Evolutionary conservation across 2,888 invertebrate species (phyloP).

Genomic region (Timema cristinae): DNA sequence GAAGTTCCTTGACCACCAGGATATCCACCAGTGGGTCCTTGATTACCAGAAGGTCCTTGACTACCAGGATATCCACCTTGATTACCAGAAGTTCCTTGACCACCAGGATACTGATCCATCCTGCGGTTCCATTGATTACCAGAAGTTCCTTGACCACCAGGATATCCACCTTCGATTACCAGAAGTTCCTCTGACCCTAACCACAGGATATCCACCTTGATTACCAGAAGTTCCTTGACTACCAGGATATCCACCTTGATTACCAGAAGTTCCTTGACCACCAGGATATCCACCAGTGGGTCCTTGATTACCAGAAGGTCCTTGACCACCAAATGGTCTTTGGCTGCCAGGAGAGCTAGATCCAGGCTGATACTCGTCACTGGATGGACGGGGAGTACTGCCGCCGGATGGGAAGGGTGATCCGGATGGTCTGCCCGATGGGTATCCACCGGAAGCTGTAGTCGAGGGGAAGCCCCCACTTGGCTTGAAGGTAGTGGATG

Average conservation of each 20-base stretch:
- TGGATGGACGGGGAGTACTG: not conserved
- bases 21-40: constrained; percentile 29
- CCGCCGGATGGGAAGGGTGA: constrained; percentile 22
- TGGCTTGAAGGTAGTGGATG: constrained; percentile 15
- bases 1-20: constrained; percentile 30
- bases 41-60: constrained; percentile 31
- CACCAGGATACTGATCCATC: constrained; percentile 31
- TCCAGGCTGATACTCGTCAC: constrained; percentile 4
- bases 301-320: constrained; percentile 33
- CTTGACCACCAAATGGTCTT: not conserved
- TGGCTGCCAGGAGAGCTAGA: not conserved
- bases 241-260: constrained; percentile 25
- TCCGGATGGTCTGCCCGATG: constrained; percentile 18
- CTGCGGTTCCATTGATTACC: constrained; percentile 29
- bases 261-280: constrained; percentile 24
- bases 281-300: constrained; percentile 29
- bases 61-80: constrained; percentile 29
- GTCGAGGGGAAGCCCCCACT: constrained; percentile 24
- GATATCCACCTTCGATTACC: no score
- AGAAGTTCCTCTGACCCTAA: constrained; percentile 30
- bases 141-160: constrained; percentile 6
- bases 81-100: constrained; percentile 32
- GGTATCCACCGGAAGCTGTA: constrained; percentile 19
- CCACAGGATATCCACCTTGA: constrained; percentile 33
- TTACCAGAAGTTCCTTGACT: constrained; percentile 27